Evolutionary conservation across 2,797 vertebrate genomes (phyloP).

Genomic region (Ciconia nigra): DNA sequence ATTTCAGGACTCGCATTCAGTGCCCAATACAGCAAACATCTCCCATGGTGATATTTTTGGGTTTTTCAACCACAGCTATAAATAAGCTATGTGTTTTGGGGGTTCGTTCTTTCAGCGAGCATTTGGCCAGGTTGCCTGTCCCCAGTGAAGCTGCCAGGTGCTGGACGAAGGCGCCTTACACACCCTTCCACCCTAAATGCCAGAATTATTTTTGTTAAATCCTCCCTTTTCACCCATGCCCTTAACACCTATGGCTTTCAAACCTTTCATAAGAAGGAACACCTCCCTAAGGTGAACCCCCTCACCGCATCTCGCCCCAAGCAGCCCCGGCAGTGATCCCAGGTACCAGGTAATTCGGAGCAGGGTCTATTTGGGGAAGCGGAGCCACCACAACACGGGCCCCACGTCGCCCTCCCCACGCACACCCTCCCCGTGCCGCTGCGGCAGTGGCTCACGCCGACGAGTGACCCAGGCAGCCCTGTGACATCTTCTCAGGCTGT

Average conservation of each 20-base stretch:
- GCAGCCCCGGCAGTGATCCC: not conserved
- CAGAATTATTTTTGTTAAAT: not conserved
- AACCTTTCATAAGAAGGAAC: not conserved
- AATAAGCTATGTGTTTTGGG: not conserved
- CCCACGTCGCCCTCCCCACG: rapidly evolving
- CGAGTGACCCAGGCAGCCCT: not conserved
- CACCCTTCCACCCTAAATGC: not conserved
- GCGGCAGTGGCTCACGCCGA: not conserved
- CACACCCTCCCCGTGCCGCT: not conserved
- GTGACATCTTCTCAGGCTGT: rapidly evolving
- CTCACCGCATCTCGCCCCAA: rapidly evolving
- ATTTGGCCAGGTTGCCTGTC: not conserved
- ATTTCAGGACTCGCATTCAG: not conserved
- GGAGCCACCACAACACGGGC: not conserved
- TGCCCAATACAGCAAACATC: not conserved
- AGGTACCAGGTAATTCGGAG: not conserved
- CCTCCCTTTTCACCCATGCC: not conserved
- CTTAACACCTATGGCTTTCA: not conserved
- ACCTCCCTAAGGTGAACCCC: not conserved
- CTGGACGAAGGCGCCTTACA: not conserved
- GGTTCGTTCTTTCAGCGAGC: not conserved
- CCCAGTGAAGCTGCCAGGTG: not conserved
- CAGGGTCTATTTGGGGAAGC: not conserved
- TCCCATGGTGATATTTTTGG: not conserved
- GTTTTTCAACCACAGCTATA: not conserved